phyloP scores from a whole-genome alignment of 2,888 invertebrate genomes.

The Idaea aversata region DNA sequence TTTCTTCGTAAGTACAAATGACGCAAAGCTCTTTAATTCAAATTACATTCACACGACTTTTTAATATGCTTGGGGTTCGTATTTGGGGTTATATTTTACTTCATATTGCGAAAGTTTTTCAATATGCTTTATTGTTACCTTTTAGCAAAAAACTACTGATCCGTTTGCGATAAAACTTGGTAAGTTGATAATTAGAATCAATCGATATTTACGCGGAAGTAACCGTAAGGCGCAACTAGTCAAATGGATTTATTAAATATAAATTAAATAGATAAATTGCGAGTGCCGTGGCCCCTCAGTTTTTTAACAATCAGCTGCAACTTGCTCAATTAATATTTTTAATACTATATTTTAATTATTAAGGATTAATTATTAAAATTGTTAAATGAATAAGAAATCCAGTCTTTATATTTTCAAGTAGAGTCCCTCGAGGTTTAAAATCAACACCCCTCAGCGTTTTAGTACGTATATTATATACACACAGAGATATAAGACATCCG shows the following conservation, averaged over 20 bases:
- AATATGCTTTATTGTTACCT: too few relatives aligned
- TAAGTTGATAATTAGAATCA: too few relatives aligned
- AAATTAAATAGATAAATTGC: not conserved
- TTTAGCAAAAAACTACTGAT: too few relatives aligned
- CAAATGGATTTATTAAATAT: not conserved
- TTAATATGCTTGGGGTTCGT: not conserved
- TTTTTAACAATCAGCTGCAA: conserved; percentile 56
- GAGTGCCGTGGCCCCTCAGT: conserved; percentile 51
- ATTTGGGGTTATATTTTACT: not conserved
- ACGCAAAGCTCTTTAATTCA: conserved; percentile 40
- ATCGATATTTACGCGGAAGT: too few relatives aligned
- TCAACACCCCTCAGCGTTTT: not conserved
- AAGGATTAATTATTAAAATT: not conserved
- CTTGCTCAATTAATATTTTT: not conserved
- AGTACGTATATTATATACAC: not conserved
- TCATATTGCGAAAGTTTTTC: too few relatives aligned
- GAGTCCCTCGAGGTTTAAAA: not conserved
- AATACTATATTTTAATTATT: not conserved
- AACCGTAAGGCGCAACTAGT: not conserved
- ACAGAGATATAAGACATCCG: not conserved
- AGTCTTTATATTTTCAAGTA: not conserved
- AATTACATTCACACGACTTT: conserved; percentile 20
- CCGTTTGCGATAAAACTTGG: too few relatives aligned
- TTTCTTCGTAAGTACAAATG: conserved; percentile 31
- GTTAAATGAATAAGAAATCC: not conserved